phyloP scores from a whole-genome alignment of 2,888 invertebrate species.

The Parochlus steinenii region DNA sequence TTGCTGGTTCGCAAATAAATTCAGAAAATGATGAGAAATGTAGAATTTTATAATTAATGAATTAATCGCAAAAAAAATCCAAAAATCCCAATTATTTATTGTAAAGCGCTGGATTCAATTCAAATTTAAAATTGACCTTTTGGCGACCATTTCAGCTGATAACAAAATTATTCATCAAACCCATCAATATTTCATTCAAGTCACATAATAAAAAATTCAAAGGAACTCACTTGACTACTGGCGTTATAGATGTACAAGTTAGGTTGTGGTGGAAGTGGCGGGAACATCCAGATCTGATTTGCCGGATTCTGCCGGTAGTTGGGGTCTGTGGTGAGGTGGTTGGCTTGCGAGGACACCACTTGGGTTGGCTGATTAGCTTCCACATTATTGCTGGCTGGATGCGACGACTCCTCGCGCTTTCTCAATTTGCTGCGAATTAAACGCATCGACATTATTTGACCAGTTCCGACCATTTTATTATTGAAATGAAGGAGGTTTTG shows the following conservation, averaged over 20 bases:
- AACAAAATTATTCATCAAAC: conserved; percentile 4
- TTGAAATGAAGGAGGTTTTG: conserved; percentile 2
- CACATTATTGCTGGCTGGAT: conserved; percentile 43
- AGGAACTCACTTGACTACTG: conserved; percentile 63
- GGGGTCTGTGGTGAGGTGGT: conserved; percentile 29
- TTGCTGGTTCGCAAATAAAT: too few relatives aligned
- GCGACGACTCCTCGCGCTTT: conserved; percentile 65
- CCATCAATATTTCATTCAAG: not conserved
- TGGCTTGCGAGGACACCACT: conserved; percentile 25
- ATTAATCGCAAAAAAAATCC: too few relatives aligned
- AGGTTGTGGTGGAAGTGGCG: conserved; percentile 61
- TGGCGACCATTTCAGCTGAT: too few relatives aligned
- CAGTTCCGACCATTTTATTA: conserved; percentile 50
- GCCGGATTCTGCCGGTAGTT: conserved; percentile 47
- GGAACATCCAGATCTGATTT: conserved; percentile 63
- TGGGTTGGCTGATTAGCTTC: conserved; percentile 37
- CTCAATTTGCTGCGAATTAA: conserved; percentile 82
- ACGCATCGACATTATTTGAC: conserved; percentile 74
- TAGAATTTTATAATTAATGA: too few relatives aligned
- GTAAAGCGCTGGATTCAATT: too few relatives aligned
- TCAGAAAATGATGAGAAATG: too few relatives aligned
- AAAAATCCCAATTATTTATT: too few relatives aligned
- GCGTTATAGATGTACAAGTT: conserved; percentile 45
- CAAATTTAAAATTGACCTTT: too few relatives aligned
- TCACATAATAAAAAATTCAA: too few relatives aligned